Evolutionary conservation across 2,113 vertebrate species (phyloP), one percentile per base, ranked within the genome.

Genomic region (Varanus salvator): DNA sequence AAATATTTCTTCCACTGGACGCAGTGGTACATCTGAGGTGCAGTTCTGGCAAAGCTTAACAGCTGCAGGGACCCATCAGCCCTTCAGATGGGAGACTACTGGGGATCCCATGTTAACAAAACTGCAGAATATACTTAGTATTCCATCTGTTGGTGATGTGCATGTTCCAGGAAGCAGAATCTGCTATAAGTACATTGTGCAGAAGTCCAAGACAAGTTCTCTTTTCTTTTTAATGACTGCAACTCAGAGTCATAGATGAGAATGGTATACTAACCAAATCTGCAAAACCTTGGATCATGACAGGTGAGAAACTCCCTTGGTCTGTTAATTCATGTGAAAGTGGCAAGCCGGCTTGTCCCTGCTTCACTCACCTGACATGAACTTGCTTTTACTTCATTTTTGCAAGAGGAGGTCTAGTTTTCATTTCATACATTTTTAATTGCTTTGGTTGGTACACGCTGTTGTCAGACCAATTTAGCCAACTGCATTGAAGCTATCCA

Each of bases 371-470:
- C 80, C 29, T 83, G 52, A 48, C 52, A 29, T 54, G 57, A 66
- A 75, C 31, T 76, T 52, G 54, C 9, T n/a, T 87, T 80, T 25
- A 69, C 69, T 60, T 84, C 54, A 5, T 50, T 89, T 88, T 81
- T 5, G 3, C 0, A 31, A 81, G 2, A 71, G 19, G n/a, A 81
- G 23, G 19, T 76, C 57, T 92, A 74, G 1, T 0, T 25, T 88
- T 88, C 0, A 66, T 1, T 17, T 92, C 69, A 60, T 72, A 23
- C 68, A 27, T 66, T 83, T 92, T 90, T 69, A 31, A 0, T 31
- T 86, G 7, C 9, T 89, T 86, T 90, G 3, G 0, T 86, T 1
- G 34, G 7, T 29, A 15, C 0, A 0, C 38, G 23, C 0, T 4
- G 14, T 80, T 87, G 6, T 1, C 9, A 84, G 80, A 77, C 21